Base-by-base conservation (phyloP, 1,140 invertebrate genomes). In the Leptinotarsa texana region DNA sequence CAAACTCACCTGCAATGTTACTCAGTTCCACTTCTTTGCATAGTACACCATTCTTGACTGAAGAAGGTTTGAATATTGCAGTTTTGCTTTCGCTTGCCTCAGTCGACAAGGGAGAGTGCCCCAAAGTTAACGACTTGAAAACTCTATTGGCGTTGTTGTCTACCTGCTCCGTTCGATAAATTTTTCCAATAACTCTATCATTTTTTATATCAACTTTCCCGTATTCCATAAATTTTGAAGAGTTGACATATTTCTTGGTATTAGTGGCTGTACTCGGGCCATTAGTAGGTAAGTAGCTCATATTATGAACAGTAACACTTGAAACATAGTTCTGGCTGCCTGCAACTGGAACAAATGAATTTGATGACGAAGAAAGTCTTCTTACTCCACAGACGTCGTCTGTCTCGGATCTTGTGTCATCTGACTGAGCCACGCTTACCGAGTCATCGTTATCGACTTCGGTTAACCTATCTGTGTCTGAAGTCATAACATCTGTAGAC, bases 401-500 rank as follows among this genome's bases (percentile, higher is more conserved):
- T 8, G 88, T 85, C 85, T 92, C 92, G 0, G 90, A 92, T 75
- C 91, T 86, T 2, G 89, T 90, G 80, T 93, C 92, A 82, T 94
- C 93, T 17, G 92, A 93, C 80, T 92, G 86, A 18, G 87, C 92
- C 13, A 94, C 92, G 85, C 93, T 94, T 0, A 88, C 90, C 63
- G 92, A 91, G 78, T 95, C 93, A 81, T 95, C 93, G 13, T 92
- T 94, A 81, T 95, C 94, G 21, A 95, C 90, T 86, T 98, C 96
- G 2, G 93, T 94, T 75, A 98, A 88, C 66, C 96, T 89, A 84
- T 98, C 97, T 5, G 95, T 97, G 84, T 99, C 97, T 22, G 95
- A 98, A 1, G 96, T 95, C 63, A 98, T 87, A 42, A 98, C 97
- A 87, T 99, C 97, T 18, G 96, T 98, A 81, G 96, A 98, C 97